These are phyloP conservation scores for Andrena camellia DNA, from an alignment of 2,888 invertebrate species.

Conservation along the genomic window DNA sequence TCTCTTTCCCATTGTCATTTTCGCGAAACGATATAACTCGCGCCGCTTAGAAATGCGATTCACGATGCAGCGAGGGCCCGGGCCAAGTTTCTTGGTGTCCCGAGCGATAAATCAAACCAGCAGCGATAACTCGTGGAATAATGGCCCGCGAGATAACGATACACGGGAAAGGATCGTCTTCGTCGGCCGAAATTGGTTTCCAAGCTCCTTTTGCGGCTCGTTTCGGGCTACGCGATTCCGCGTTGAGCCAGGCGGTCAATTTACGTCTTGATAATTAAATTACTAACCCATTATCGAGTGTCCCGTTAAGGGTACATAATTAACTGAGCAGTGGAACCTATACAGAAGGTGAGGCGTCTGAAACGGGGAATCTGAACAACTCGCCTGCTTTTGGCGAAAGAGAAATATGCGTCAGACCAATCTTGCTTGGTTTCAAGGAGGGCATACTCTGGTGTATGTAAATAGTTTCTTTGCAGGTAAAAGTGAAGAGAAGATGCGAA, in stretches of 20 bases:
- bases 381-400: no score
- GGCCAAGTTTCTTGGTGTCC: conserved; percentile 66
- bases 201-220: conserved; percentile 40
- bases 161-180: conserved; percentile 63
- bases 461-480: no score
- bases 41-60: conserved; percentile 46
- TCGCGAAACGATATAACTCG: conserved; percentile 48
- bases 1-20: conserved; percentile 26
- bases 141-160: conserved; percentile 76
- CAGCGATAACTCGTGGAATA: conserved; percentile 76
- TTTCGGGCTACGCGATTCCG: neutral
- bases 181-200: conserved; percentile 57
- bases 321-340: neutral
- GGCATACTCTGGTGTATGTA: no score
- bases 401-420: no score
- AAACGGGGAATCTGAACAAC: no score
- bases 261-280: conserved; percentile 13
- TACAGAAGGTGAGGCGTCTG: no score
- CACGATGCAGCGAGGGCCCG: conserved; percentile 45
- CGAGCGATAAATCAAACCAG: conserved; percentile 74
- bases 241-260: conserved; percentile 18
- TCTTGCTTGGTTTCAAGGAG: no score
- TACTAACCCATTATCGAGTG: conserved; percentile 4
- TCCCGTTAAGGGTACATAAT: neutral
- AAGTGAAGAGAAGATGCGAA: no score